Evolutionary conservation across 2,113 vertebrate genomes (phyloP), one percentile per base, ranked within the genome.

Genomic region (Conger conger): DNA sequence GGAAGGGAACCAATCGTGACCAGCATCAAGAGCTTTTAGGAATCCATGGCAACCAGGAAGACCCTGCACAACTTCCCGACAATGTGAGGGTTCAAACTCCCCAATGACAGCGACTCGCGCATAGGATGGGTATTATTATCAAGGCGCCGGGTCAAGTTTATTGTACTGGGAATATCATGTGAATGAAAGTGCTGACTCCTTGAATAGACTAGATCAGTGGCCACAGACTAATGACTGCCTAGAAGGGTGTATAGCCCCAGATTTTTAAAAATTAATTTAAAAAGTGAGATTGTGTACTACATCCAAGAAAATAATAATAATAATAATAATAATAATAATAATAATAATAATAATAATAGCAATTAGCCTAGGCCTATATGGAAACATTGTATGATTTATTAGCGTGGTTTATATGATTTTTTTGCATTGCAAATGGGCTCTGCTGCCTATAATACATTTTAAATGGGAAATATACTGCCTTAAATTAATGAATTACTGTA

Each of bases 1-100:
- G 92, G 93, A 93, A 89, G 89, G 90, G 88, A 90, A 87, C 93
- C 91, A 88, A 88, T 90, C 88, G 90, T 90, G 88, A 89, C 79
- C 84, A 76, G 79, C 79, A 77, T 94, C 93, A 93, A 94, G 93
- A 89, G 93, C 91, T 83, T 92, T 93, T 90, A 91, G 85, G 92
- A 92, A 86, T 86, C 94, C 94, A 94, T 95, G 93, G 93, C 94
- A 95, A 95, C 94, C 90, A 86, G 82, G 87, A 84, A 92, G 91
- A 91, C 86, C 90, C 83, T 88, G 86, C 91, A 91, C 92, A 93
- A 95, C 92, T 95, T 94, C 90, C 88, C 90, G 86, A 82, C 89
- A 92, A 88, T 86, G 92, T 94, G 93, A 94, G 92, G 92, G 94
- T 93, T 93, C 90, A 91, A 89, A 83, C 88, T 50, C 87, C 36